Evolutionary conservation across 1,140 invertebrate genomes (phyloP), one percentile per base, ranked within the genome.

Genomic region (Watersipora subatra): DNA sequence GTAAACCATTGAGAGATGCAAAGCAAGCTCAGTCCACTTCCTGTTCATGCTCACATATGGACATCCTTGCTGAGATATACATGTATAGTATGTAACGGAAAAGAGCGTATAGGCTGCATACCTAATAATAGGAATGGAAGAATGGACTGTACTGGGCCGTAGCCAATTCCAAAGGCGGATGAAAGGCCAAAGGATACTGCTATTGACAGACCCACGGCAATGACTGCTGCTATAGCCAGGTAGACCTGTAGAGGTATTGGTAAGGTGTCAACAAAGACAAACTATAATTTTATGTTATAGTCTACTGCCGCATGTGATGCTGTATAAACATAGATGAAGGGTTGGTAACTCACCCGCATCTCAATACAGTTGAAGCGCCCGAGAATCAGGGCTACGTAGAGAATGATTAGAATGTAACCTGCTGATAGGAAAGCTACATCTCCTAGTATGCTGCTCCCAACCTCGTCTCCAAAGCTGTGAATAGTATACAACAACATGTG

Each of bases 111-210:
- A n/a, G n/a, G n/a, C n/a, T 22, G 63, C 67, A 57, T 68, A 71
- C 89, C 89, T 82, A 91, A 85, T 27, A 92, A 73, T 56, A 92
- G 80, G 80, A 91, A 90, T 3, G 89, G 89, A 69, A 92, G 79
- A 28, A 89, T 87, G 26, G 86, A 86, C 76, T 91, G 89, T 17
- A 92, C 87, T 1, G 89, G 89, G 0, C 89, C 88, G 78, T 89
- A 91, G 2, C 86, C 84, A 17, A 91, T 80, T 26, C 86, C 86
- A 68, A 89, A 76, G 1, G 86, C 71, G 15, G 88, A 89, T 73
- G 88, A 90, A 65, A 89, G 70, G 56, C 88, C 87, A 68, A 86
- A 85, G 0, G 87, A 85, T 24, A 87, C 84, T 1, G 87, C 74
- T 67, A 90, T 88, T n/a, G 89, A 86, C 78, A 89, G 84, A n/a